Evolutionary conservation across 2,888 invertebrate genomes (phyloP), one percentile per base, ranked within the genome.

Genomic region (Leptodirus hochenwartii): DNA sequence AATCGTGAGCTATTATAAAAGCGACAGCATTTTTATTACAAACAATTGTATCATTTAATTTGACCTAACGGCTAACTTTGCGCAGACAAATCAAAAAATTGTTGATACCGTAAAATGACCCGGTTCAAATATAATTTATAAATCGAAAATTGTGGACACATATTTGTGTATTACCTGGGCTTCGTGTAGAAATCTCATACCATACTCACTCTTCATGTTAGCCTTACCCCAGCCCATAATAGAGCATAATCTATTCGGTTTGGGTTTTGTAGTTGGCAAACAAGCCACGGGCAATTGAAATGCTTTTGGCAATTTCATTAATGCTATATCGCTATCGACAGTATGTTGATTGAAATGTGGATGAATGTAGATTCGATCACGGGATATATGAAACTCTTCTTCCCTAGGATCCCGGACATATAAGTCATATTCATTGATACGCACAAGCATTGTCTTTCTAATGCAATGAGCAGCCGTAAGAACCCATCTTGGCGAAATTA

Each of bases 151-250:
- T n/a, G n/a, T n/a, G n/a, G n/a, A n/a, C n/a, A n/a, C n/a, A n/a
- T n/a, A n/a, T n/a, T n/a, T n/a, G n/a, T n/a, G n/a, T n/a, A 12
- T 27, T 36, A 40, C 80, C 58, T 76, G 73, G 11, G 88, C 88
- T 57, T 93, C 87, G 42, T 85, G 84, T 13, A 93, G 61, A 8
- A 80, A 63, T 42, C 77, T 71, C 0, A 85, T 79, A 9, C 91
- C 91, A 41, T 73, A 75, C 5, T 72, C 64, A 45, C 85, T 80
- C 1, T 69, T 69, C 29, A 74, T 65, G 24, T 70, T 63, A 31
- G 74, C 64, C 56, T 90, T 88, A 11, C 91, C 91, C 91, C 91
- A 93, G 2, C 93, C 93, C 34, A 90, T 70, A 36, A 90, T 87
- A 2, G 78, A 75, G 49, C 90, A 91, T 53, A 70, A 55, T 58